These are phyloP conservation scores for Cephalopterus ornatus DNA, from an alignment of 2,113 vertebrate species.

Conservation along the genomic window DNA sequence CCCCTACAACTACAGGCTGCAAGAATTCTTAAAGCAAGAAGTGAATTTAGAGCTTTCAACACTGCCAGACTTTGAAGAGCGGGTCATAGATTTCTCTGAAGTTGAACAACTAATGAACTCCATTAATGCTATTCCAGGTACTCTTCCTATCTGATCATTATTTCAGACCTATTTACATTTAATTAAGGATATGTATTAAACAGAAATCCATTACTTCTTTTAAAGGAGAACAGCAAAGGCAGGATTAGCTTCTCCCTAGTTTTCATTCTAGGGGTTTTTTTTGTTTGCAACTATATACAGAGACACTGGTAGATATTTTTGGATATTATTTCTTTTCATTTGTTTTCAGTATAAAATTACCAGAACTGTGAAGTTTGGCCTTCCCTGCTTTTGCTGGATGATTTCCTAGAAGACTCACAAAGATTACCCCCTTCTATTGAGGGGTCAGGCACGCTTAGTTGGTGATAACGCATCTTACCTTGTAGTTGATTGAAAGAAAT, in stretches of 20 bases:
- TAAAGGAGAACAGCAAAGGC: not conserved
- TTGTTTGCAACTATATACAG: not conserved
- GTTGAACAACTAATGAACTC: constrained; percentile 90
- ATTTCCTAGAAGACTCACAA: not conserved
- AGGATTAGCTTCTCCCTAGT: not conserved
- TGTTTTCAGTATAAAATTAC: not conserved
- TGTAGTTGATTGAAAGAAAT: not conserved
- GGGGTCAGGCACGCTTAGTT: not conserved
- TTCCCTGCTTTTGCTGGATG: not conserved
- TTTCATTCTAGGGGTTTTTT: not conserved
- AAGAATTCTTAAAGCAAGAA: constrained; percentile 82
- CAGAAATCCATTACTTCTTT: not conserved
- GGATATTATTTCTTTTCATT: not conserved
- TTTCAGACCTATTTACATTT: not conserved
- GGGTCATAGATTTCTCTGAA: constrained; percentile 82
- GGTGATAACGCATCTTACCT: not conserved
- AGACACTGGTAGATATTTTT: not conserved
- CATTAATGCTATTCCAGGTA: constrained; percentile 87
- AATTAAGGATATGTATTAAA: not conserved
- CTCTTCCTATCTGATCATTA: not conserved
- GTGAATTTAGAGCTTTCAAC: constrained; percentile 78
- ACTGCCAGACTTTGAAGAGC: constrained; percentile 78
- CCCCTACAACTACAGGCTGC: constrained; percentile 69
- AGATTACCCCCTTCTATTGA: not conserved
- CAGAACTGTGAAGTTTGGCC: not conserved